Evolutionary conservation across 2,888 invertebrate genomes (phyloP).

Genomic region (Aelia acuminata): DNA sequence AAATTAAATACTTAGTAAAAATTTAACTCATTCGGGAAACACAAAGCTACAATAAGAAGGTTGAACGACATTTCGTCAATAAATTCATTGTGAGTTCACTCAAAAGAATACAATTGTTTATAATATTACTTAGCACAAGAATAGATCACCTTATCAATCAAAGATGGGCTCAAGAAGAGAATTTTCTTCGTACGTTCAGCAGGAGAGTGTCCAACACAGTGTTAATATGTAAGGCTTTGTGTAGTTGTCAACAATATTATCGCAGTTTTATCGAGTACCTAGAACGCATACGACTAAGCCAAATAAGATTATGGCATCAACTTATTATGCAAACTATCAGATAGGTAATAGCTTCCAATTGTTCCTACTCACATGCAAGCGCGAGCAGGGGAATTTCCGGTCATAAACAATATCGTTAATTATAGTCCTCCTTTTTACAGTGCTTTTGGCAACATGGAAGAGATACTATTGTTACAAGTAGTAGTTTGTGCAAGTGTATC

Average conservation of each 20-base stretch:
- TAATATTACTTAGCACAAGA: neutral
- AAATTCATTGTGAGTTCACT: too few species aligned
- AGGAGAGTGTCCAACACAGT: neutral
- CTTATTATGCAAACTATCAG: conserved; percentile 31
- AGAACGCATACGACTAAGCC: neutral
- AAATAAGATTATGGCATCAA: neutral
- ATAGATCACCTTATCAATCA: neutral
- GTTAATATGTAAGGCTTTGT: neutral
- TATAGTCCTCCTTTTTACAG: neutral
- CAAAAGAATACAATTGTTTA: too few species aligned
- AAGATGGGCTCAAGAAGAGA: neutral
- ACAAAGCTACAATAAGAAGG: too few species aligned
- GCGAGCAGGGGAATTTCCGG: neutral
- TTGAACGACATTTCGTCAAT: too few species aligned
- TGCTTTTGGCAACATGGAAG: neutral
- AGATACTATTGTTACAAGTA: too few species aligned
- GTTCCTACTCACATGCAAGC: neutral
- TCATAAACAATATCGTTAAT: neutral
- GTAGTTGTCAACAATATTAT: neutral
- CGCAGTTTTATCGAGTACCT: neutral
- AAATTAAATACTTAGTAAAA: too few species aligned
- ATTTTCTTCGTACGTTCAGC: neutral
- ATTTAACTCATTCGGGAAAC: too few species aligned
- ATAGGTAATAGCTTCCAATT: neutral
- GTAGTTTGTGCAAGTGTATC: too few species aligned